Base-by-base conservation (phyloP, 2,797 vertebrate species). In the Anabacerthia variegaticeps region DNA sequence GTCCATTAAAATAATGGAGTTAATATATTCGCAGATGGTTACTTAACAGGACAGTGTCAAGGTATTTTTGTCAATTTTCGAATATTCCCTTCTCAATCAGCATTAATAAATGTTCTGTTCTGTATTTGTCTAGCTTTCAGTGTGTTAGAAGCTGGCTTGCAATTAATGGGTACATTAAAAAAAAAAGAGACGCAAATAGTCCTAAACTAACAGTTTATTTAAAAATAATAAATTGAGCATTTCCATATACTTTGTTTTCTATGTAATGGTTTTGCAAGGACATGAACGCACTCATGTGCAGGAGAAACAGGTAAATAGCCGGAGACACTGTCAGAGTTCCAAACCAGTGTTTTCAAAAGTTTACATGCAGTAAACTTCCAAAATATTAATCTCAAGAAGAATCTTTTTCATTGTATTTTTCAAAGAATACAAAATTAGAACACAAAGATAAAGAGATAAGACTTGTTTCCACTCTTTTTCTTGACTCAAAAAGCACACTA, bases 1-100 rank as follows among this genome's bases (percentile, higher is more conserved):
- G 69, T 69, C 92, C 67, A 96, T 84, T 89, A 92, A 93, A 97
- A 96, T 85, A 92, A 96, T 89, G 26, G 91, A 92, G 96, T 84
- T 92, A 95, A 95, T 93, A 54, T 39, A 78, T 88, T 95, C 95
- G 48, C 69, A 83, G 59, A 97, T 68, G 43, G n/a, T 72, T 97
- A 93, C 80, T 94, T 89, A 95, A 91, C 71, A 92, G 77, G 74
- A 97, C 85, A 88, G 24, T 81, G 77, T 41, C 78, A 94, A 89
- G 65, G 79, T 92, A 95, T 79, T 95, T 96, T 83, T 90, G 85
- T 46, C 16, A 69, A 26, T 46, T 90, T 92, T 80, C 66, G 39
- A 95, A 81, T 72, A 81, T 82, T 76, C 46, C 36, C 43, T 88
- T 88, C 93, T 82, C 21, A 76, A 71, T 91, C 82, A 96, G 44